Evolutionary conservation across 2,113 vertebrate species (phyloP).

Genomic region (Nycticryphes semicollaris): DNA sequence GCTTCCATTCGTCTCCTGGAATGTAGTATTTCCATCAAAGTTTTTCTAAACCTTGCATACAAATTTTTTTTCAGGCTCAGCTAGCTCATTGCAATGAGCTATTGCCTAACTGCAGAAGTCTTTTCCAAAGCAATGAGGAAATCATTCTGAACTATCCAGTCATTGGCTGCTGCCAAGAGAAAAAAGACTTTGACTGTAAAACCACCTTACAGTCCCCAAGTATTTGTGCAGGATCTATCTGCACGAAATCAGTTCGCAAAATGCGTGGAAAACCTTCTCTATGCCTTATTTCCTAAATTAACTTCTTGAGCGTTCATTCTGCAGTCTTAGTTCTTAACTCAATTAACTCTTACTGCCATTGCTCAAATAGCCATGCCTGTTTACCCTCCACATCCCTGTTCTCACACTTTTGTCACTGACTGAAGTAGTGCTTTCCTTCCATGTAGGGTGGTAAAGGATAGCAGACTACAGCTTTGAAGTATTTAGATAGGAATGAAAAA

Average conservation of each 20-base stretch:
- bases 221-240: background rate
- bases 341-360: background rate
- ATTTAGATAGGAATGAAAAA: background rate
- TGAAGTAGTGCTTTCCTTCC: background rate
- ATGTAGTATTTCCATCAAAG: background rate
- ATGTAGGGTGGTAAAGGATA: background rate
- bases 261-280: background rate
- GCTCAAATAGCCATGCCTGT: background rate
- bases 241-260: background rate
- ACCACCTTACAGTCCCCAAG: background rate
- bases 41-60: background rate
- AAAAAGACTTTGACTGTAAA: background rate
- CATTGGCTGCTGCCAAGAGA: background rate
- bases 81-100: background rate
- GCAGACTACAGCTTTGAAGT: background rate
- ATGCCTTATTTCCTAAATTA: background rate
- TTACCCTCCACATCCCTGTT: background rate
- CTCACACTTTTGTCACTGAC: background rate
- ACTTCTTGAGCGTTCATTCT: background rate
- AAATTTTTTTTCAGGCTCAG: background rate
- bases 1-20: background rate
- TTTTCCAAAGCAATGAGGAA: background rate
- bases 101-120: background rate
- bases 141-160: background rate
- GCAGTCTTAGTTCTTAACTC: background rate